Base-by-base conservation (phyloP, 2,797 vertebrate species). In the Cyclopterus lumpus region DNA sequence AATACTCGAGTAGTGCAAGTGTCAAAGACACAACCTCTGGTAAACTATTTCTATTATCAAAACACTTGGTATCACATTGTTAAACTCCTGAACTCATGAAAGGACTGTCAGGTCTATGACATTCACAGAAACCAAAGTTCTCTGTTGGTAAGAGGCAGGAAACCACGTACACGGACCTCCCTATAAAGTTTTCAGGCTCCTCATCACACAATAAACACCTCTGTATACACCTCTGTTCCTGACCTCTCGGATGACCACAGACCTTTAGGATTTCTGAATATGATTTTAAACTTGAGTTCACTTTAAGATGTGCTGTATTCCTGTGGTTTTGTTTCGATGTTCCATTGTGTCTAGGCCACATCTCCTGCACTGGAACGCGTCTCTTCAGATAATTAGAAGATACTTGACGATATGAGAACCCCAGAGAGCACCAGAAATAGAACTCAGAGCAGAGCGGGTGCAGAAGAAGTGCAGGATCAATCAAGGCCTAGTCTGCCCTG, bases 301-400 rank as follows among this genome's bases (percentile, higher is more conserved):
- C 32, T 49, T 18, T 10, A 60, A 46, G 6, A 55, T 51, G 48
- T 18, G 20, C 8, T 55, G 44, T 5, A 9, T 18, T 0, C 2
- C 16, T 6, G 53, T 49, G 38, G 9, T 49, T 79, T n/a, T 32
- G 61, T 32, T 14, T 70, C 6, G 15, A 15, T 46, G 42, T 64
- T 16, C 36, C 1, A n/a, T 9, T 55, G 38, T 40, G 34, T 75
- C 54, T 51, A 53, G 48, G 42, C 53, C 48, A 51, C 64, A 34
- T 72, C 24, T 69, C 58, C 58, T 32, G 65, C 73, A 82, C 79
- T 51, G 62, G 65, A 58, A 69, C 68, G 75, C 75, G 32, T 60
- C 81, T 89, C 83, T 86, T 83, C 76, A 84, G 72, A 83, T 86
- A 88, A 90, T 91, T 89, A 89, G 86, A 81, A 83, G 69, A 64